phyloP scores from a whole-genome alignment of 1,140 invertebrate genomes.

The Daktulosphaira vitifoliae region DNA sequence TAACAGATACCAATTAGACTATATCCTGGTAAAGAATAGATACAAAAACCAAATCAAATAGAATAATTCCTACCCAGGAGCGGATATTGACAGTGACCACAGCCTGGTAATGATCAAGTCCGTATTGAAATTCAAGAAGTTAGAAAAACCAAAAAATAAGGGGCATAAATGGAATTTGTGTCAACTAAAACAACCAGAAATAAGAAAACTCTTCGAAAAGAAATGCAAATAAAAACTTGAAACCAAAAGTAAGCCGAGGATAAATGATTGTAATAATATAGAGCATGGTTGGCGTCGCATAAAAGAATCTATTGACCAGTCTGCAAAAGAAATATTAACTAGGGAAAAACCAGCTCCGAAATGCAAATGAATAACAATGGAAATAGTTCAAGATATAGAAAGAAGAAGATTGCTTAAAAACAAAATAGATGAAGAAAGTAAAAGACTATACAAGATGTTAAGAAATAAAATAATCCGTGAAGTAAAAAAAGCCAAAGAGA shows the following conservation, averaged over 20 bases:
- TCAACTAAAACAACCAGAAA: conserved; percentile 7
- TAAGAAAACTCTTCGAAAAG: background rate
- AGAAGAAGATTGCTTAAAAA: conserved; percentile 12
- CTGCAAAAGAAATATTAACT: conserved; percentile 1
- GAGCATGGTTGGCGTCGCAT: background rate
- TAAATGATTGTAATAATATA: conserved; percentile 2
- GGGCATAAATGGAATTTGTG: conserved; percentile 2
- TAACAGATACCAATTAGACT: conserved; percentile 43
- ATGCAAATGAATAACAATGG: background rate
- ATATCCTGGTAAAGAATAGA: conserved; percentile 40
- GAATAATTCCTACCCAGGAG: conserved; percentile 39
- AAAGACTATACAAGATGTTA: background rate
- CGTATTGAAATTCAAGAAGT: conserved; percentile 25
- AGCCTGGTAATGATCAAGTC: conserved; percentile 38
- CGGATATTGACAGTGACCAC: conserved; percentile 40
- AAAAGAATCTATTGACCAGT: conserved; percentile 5
- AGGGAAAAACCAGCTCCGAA: background rate
- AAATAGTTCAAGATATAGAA: conserved; percentile 15
- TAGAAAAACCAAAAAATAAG: background rate
- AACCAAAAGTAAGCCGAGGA: background rate
- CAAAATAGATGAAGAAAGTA: conserved; percentile 14
- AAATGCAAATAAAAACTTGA: conserved; percentile 5
- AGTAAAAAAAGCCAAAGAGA: conserved; percentile 3
- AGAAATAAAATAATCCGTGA: conserved; percentile 20
- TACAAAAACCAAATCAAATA: conserved; percentile 40